Conservation (phyloP, 92 coral and sea anemone genomes). For the Blastomussa wellsi region DNA sequence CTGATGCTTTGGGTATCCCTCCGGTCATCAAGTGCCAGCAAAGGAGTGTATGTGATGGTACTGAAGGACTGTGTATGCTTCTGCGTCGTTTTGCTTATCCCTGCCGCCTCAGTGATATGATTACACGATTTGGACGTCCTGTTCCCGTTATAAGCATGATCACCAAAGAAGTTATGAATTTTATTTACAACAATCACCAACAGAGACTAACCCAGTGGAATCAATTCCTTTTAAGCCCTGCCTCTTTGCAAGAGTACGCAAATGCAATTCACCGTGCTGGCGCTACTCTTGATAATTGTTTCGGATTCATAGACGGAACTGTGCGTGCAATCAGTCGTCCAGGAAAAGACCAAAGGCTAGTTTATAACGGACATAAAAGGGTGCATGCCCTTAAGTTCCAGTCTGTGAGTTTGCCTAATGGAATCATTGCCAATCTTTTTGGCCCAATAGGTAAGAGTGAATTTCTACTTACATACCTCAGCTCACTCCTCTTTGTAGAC, state of each 20-base stretch:
- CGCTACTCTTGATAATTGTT: conserved; percentile 29
- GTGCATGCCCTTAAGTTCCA: conserved; percentile 36
- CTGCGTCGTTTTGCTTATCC: conserved; percentile 36
- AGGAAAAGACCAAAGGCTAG: conserved; percentile 37
- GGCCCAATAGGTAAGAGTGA: conserved; percentile 32
- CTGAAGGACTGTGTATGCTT: conserved; percentile 23
- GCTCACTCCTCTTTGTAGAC: conserved; percentile 34
- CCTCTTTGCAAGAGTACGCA: conserved; percentile 32
- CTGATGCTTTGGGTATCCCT: conserved; percentile 37
- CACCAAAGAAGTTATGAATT: conserved; percentile 32
- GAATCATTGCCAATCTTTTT: conserved; percentile 31
- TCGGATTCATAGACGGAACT: conserved; percentile 28
- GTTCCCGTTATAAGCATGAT: conserved; percentile 23
- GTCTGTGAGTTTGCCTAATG: conserved; percentile 31
- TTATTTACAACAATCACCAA: conserved; percentile 28
- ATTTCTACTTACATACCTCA: conserved; percentile 25
- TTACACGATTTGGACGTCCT: conserved; percentile 26
- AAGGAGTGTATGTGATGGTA: conserved; percentile 33
- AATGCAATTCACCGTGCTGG: conserved; percentile 32
- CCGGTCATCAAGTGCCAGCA: conserved; percentile 32
- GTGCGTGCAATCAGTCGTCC: conserved; percentile 32
- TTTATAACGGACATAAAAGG: conserved; percentile 29
- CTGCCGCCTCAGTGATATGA: conserved; percentile 21
- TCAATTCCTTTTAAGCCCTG: conserved; percentile 31
- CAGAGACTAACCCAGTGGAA: conserved; percentile 38